Percentiles rank a stretch among this genome's conserved stretches.
Conservation (phyloP, 2,797 vertebrate species). For the Cyclura pinguis region DNA sequence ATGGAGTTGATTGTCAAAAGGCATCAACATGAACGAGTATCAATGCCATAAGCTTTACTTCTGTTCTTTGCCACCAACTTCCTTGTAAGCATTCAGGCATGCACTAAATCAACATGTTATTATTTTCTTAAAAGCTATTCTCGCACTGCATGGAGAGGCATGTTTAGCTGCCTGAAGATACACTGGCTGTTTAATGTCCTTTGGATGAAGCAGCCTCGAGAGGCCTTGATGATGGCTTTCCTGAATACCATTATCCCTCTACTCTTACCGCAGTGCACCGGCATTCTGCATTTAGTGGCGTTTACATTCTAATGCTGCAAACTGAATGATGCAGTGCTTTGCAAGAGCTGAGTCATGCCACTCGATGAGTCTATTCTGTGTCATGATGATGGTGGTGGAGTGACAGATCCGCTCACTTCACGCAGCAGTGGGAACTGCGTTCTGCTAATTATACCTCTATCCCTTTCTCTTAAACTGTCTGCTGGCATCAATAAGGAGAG, state of each 20-base stretch:
- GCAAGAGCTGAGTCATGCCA: slow-evolving; percentile 63
- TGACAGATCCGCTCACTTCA: not conserved
- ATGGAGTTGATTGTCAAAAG: not conserved
- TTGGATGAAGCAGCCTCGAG: not conserved
- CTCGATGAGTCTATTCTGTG: not conserved
- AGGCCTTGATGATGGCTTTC: not conserved
- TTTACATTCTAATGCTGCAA: not conserved
- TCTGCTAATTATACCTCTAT: not conserved
- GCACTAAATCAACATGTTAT: not conserved
- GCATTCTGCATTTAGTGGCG: not conserved
- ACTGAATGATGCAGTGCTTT: slow-evolving; percentile 49
- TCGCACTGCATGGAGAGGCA: not conserved
- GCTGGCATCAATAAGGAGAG: slow-evolving; percentile 52
- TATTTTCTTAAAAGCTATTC: not conserved
- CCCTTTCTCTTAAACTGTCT: not conserved
- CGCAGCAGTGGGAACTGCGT: slow-evolving; percentile 33
- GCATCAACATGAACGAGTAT: not conserved
- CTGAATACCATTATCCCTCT: rapidly evolving
- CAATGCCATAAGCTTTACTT: not conserved
- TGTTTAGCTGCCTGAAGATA: not conserved
- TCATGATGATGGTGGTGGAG: rapidly evolving
- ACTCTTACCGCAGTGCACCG: not conserved
- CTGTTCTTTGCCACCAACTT: not conserved
- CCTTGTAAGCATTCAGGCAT: not conserved
- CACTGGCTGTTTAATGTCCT: not conserved